A percentile compares a stretch with the other conserved stretches of the same genome.
These are phyloP conservation scores for Setipinna tenuifilis DNA, from an alignment of 2,797 vertebrate genomes.

Conservation along the genomic window DNA sequence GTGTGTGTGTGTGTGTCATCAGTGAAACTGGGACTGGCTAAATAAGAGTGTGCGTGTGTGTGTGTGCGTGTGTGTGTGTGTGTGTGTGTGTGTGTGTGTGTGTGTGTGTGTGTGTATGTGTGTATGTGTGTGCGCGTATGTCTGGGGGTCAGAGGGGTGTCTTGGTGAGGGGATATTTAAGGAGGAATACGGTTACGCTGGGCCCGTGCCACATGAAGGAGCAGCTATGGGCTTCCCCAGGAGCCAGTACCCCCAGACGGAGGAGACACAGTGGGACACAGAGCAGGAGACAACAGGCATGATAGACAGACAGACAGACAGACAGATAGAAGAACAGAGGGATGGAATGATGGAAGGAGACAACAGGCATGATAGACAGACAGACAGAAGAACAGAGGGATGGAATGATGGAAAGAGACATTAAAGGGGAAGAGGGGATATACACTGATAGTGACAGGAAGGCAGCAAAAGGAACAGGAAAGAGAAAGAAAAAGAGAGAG, in stretches of 20 bases:
- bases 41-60: not conserved
- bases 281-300: too few species aligned
- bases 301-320: too few species aligned
- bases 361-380: too few species aligned
- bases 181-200: not conserved
- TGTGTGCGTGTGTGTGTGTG: not conserved
- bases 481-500: not conserved
- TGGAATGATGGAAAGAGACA: slow-evolving; percentile 14
- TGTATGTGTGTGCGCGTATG: not conserved
- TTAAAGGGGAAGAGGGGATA: too few species aligned
- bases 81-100: not conserved
- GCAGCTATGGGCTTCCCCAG: not conserved
- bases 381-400: too few species aligned
- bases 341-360: slow-evolving; percentile 8
- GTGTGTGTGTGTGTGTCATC: not conserved
- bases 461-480: too few species aligned
- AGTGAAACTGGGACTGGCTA: not conserved
- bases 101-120: not conserved
- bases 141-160: slow-evolving; percentile 3
- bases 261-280: not conserved
- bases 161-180: not conserved
- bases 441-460: too few species aligned
- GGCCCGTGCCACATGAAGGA: not conserved
- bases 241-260: not conserved
- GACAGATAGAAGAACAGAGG: too few species aligned